Conservation (phyloP, 2,797 vertebrate species). For the Sternarchorhynchus goeldii region DNA sequence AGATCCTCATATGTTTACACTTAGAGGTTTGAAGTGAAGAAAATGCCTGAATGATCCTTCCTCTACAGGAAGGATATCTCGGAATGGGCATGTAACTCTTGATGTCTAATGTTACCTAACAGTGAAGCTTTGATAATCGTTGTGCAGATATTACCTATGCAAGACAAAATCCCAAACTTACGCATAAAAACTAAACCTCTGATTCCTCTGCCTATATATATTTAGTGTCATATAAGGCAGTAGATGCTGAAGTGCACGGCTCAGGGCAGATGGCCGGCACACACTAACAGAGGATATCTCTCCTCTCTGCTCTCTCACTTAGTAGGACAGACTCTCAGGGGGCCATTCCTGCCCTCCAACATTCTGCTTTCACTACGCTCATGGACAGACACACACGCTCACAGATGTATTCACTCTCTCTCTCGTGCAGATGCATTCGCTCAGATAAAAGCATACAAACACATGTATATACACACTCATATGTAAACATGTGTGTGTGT, state of each 20-base stretch:
- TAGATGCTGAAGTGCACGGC: not conserved
- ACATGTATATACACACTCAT: not conserved
- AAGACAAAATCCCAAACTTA: constrained; percentile 47
- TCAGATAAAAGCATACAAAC: not conserved
- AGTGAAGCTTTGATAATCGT: constrained; percentile 55
- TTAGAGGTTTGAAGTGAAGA: constrained; percentile 35
- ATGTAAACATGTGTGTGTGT: not conserved
- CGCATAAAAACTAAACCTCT: constrained; percentile 3
- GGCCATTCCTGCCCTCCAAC: constrained; percentile 31
- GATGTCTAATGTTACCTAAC: constrained; percentile 63
- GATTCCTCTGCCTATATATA: too few relatives aligned
- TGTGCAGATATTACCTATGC: constrained; percentile 63
- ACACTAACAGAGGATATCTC: constrained; percentile 37
- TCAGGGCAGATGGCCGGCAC: constrained; percentile 34
- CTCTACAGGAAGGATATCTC: constrained; percentile 53
- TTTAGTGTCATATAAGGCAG: not conserved
- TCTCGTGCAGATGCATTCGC: not conserved
- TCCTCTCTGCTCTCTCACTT: constrained; percentile 40
- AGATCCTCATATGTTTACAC: constrained; percentile 22
- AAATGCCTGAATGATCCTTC: constrained; percentile 49
- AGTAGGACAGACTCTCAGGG: constrained; percentile 42
- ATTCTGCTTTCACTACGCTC: constrained; percentile 12
- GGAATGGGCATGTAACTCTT: constrained; percentile 61
- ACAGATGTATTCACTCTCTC: not conserved
- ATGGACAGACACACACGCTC: constrained; percentile 12